Evolutionary conservation across 2,888 invertebrate genomes (phyloP), one percentile per base, ranked within the genome.

Genomic region (Erebia ligea): DNA sequence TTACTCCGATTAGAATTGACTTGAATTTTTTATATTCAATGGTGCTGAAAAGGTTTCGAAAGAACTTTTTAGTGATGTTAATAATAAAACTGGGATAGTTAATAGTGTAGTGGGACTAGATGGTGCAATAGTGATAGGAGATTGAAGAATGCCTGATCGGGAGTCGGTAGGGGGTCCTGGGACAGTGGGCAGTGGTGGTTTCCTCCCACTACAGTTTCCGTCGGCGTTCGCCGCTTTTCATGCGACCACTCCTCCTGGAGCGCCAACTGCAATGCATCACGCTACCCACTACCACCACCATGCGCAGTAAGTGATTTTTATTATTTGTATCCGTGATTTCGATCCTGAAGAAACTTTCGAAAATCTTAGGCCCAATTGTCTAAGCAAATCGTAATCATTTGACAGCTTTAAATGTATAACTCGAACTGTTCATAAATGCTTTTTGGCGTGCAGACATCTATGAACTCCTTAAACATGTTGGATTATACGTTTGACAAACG

Each of bases 201-300:
- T 94, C 87, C 85, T 95, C 88, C 94, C 94, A 79, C 88, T 94
- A 78, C 94, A 94, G 85, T 94, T 94, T 81, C 94, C 94, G 62
- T 94, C 94, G 77, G 94, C 94, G 68, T 94, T 94, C 79, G 94
- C 95, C 71, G 94, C 95, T 57, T 95, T 95, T 85, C 94, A 96
- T 84, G 95, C 95, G 77, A 94, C 94, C 25, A 87, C 94, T 92
- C 88, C 94, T 91, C 90, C 94, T 82, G 92, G 96, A 79, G 91
- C 95, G 90, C 87, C 84, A 48, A 86, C 94, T 87, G 94, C 94
- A 63, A 92, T 95, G 94, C 92, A 95, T 86, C 95, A 87, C 92
- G 94, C 90, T 75, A 94, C 90, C 76, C 94, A 93, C 78, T 92
- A 91, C 75, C 92, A 93, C 76, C 92, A 93, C 76, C 93, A 93